These are phyloP conservation scores for Polia nebulosa DNA, from an alignment of 2,888 invertebrate genomes.

Conservation along the genomic window DNA sequence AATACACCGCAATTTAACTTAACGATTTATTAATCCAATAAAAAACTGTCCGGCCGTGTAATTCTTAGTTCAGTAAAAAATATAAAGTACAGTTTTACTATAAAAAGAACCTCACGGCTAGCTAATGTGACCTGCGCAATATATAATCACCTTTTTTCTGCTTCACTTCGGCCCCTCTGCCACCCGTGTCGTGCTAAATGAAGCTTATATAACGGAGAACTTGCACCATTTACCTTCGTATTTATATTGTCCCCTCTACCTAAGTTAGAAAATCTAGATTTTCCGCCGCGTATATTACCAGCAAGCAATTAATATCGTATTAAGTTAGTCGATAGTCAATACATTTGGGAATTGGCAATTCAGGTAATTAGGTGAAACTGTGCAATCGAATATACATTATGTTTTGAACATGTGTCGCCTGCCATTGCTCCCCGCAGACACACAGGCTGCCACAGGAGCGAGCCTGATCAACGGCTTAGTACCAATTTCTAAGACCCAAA, in stretches of 20 bases:
- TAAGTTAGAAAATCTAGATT: slow-evolving; percentile 32
- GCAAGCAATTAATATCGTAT: slow-evolving; percentile 38
- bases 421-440: slow-evolving; percentile 44
- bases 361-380: slow-evolving; percentile 44
- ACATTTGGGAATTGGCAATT: slow-evolving; percentile 42
- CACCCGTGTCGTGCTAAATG: slow-evolving; percentile 60
- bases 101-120: slow-evolving; percentile 13
- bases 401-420: slow-evolving; percentile 39
- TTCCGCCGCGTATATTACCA: slow-evolving; percentile 12
- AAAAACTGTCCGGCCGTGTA: slow-evolving; percentile 15
- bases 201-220: slow-evolving; percentile 57
- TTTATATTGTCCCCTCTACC: slow-evolving; percentile 46
- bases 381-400: slow-evolving; percentile 38
- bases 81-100: slow-evolving; percentile 27
- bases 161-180: slow-evolving; percentile 58
- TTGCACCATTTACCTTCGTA: slow-evolving; percentile 61
- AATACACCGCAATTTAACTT: slow-evolving; percentile 7
- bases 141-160: slow-evolving; percentile 60
- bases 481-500: slow-evolving; percentile 38
- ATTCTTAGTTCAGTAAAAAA: slow-evolving; percentile 46
- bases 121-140: slow-evolving; percentile 49
- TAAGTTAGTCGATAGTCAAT: slow-evolving; percentile 35
- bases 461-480: slow-evolving; percentile 42
- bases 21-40: slow-evolving; percentile 28
- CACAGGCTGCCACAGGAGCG: slow-evolving; percentile 16